Percentiles rank a stretch among this genome's conserved stretches.
Conservation (phyloP, 2,113 vertebrate genomes). For the Tichodroma muraria region DNA sequence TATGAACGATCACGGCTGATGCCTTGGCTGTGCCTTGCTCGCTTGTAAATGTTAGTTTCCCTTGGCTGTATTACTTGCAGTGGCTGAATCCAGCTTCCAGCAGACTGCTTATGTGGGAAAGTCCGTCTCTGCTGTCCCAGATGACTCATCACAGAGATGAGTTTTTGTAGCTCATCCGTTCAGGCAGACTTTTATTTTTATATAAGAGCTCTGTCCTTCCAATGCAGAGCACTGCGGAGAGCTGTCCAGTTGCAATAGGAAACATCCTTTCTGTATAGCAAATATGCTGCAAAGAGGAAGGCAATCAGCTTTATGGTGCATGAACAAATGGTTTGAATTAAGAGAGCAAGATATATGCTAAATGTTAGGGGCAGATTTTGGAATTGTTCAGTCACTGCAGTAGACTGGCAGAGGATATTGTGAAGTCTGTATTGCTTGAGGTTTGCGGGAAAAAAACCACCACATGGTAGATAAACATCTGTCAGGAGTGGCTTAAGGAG, state of each 20-base stretch:
- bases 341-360: background rate
- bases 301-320: background rate
- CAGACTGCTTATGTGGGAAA: conserved; percentile 15
- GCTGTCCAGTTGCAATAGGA: conserved; percentile 11
- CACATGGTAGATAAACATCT: background rate
- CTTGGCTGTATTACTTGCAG: background rate
- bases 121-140: conserved; percentile 28
- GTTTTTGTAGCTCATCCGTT: background rate
- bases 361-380: background rate
- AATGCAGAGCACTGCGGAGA: conserved; percentile 1
- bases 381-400: background rate
- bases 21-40: background rate
- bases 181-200: background rate
- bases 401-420: background rate
- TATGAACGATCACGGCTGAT: background rate
- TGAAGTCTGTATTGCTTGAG: background rate
- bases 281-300: background rate
- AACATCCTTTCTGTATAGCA: background rate
- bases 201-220: background rate
- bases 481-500: background rate
- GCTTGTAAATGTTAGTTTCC: background rate
- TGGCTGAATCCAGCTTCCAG: conserved; percentile 16
- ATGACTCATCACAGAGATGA: conserved; percentile 56
- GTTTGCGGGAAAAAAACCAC: background rate
- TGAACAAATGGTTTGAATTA: background rate